A percentile compares a stretch with the other conserved stretches of the same genome.
Evolutionary conservation across 2,797 vertebrate species (phyloP).

Genomic region (Adelosebastes latens): DNA sequence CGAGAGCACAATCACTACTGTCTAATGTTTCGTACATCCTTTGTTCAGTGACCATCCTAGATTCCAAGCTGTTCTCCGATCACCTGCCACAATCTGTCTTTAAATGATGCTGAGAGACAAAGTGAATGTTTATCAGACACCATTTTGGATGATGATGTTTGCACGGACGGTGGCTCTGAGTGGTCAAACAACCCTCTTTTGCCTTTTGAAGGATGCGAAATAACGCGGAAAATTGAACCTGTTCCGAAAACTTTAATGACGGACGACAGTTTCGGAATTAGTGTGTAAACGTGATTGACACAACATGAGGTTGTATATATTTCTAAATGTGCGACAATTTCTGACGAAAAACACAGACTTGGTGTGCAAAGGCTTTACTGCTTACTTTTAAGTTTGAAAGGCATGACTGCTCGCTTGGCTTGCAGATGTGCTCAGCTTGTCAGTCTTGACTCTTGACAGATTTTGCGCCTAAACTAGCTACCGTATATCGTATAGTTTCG

Average conservation of each 20-base stretch:
- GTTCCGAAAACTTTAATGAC: neutral
- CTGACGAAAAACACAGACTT: neutral
- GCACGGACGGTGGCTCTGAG: neutral
- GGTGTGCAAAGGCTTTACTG: neutral
- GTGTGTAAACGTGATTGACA: fast-evolving
- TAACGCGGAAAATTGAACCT: fast-evolving
- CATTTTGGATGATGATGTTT: neutral
- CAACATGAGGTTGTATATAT: neutral
- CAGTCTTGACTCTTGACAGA: no score
- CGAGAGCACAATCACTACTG: neutral
- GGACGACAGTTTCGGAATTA: no score
- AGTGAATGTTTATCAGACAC: neutral
- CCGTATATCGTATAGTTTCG: neutral
- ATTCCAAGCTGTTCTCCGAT: neutral
- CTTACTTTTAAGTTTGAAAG: no score
- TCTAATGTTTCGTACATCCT: neutral
- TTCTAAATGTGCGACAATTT: neutral
- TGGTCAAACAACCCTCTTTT: neutral
- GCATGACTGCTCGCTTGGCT: no score
- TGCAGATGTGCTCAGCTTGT: no score
- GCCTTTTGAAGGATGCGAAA: no score
- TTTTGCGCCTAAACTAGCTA: no score
- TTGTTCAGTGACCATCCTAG: neutral
- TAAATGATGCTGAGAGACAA: neutral
- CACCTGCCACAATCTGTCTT: neutral